Base-by-base conservation (phyloP, 2,888 invertebrate species). In the Luperina nickerlii region DNA sequence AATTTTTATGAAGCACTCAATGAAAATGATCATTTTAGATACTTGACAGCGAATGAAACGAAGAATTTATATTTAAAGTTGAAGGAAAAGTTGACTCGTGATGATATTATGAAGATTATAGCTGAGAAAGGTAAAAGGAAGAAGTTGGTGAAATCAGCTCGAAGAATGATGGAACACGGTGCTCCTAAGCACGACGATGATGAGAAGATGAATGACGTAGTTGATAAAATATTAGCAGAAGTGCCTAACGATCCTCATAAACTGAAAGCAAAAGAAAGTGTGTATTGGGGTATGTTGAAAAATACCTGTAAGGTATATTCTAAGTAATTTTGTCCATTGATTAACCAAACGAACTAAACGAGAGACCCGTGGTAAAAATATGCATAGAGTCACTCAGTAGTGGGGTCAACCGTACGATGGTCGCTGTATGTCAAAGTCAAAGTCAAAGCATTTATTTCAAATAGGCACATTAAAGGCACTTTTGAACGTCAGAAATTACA, bases 1-100 rank as follows among this genome's bases (percentile, higher is more conserved):
- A 94, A 94, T 74, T 96, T 96, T 81, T 95, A 88, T 76, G 90
- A 94, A 57, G 90, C 96, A 0, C 82, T 96, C 13, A 91, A 90
- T 51, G 93, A 95, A 81, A 91, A 93, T 38, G 96, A 96, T 63
- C 87, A 93, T 54, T 94, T 94, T 60, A 88, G 87, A 74, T 90
- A 92, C 70, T 71, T 95, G 13, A 78, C 86, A 0, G 85, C 89
- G 4, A 90, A 93, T 48, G 92, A 93, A 74, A 87, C 92, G 0
- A 95, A 94, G 78, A 95, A 90, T 84, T 85, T 96, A 66, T 96
- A 95, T 86, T 82, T 96, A 6, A 94, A 94, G 81, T 83, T 96
- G 11, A 96, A 96, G 87, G 93, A 95, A 74, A 95, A 92, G 76
- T 93, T 96, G 92, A 96, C 94, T 65, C 92, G 96, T 87, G 95